phyloP scores from a whole-genome alignment of 2,113 vertebrate genomes.

The Hippotragus niger region DNA sequence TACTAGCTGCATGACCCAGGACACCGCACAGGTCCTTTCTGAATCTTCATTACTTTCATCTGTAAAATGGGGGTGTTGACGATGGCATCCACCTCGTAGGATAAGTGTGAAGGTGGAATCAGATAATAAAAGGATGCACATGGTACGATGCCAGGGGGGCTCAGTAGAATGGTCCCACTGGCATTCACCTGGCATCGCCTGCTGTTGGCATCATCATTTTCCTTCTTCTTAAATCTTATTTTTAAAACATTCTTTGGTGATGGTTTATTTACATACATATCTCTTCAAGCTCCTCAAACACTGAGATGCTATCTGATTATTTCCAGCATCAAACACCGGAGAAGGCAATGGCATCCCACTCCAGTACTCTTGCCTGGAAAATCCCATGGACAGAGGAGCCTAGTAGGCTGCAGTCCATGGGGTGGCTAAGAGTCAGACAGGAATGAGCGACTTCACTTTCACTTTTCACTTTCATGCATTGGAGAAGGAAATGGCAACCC shows the following conservation, averaged over 20 bases:
- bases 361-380: neutral
- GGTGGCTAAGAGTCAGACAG: fast-evolving
- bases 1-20: neutral
- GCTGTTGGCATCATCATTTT: neutral
- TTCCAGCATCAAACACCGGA: neutral
- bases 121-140: fast-evolving
- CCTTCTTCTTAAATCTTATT: neutral
- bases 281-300: neutral
- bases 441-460: no score
- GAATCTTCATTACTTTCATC: neutral
- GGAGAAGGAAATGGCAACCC: no score
- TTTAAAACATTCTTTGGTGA: neutral
- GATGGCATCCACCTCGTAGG: fast-evolving
- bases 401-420: no score
- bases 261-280: neutral
- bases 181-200: neutral
- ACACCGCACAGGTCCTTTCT: neutral
- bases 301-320: neutral
- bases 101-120: neutral
- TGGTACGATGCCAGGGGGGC: fast-evolving
- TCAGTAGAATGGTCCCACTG: neutral
- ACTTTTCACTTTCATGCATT: no score
- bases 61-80: neutral
- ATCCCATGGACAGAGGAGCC: no score
- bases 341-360: neutral